A percentile compares a stretch with the other conserved stretches of the same genome.
Conservation (phyloP, 2,888 invertebrate genomes). For the Empis stercorea region DNA sequence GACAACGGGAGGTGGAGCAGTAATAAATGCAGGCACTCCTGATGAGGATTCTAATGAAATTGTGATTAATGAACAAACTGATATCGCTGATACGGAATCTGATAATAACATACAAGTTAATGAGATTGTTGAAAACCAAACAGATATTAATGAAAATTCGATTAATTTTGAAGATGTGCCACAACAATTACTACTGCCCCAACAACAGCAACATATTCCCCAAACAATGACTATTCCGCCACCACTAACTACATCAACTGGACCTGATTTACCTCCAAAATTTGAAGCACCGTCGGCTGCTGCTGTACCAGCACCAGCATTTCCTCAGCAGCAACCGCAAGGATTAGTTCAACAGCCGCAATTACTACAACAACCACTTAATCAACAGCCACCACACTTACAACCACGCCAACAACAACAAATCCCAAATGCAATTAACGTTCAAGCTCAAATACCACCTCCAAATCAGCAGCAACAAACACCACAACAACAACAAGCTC, state of each 20-base stretch:
- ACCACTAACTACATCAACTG: neutral
- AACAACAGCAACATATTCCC: neutral
- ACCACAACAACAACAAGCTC: conserved; percentile 15
- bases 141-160: conserved; percentile 12
- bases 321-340: neutral
- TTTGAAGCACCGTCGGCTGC: conserved; percentile 16
- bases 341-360: neutral
- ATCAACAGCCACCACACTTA: conserved; percentile 3
- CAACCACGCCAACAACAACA: conserved; percentile 17
- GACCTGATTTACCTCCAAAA: neutral
- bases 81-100: conserved; percentile 10
- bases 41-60: conserved; percentile 7
- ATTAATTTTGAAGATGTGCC: neutral
- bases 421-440: conserved; percentile 4
- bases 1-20: conserved; percentile 16
- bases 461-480: conserved; percentile 31
- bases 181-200: too few relatives aligned
- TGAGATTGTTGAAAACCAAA: conserved; percentile 22
- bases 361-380: conserved; percentile 1
- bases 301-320: conserved; percentile 11
- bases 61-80: conserved; percentile 7
- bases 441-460: conserved; percentile 12
- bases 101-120: conserved; percentile 12
- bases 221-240: neutral
- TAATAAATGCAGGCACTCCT: conserved; percentile 6